A percentile compares a stretch with the other conserved stretches of the same genome.
These are phyloP conservation scores for Montifringilla adamsi DNA, from an alignment of 2,113 vertebrate species.

Conservation along the genomic window DNA sequence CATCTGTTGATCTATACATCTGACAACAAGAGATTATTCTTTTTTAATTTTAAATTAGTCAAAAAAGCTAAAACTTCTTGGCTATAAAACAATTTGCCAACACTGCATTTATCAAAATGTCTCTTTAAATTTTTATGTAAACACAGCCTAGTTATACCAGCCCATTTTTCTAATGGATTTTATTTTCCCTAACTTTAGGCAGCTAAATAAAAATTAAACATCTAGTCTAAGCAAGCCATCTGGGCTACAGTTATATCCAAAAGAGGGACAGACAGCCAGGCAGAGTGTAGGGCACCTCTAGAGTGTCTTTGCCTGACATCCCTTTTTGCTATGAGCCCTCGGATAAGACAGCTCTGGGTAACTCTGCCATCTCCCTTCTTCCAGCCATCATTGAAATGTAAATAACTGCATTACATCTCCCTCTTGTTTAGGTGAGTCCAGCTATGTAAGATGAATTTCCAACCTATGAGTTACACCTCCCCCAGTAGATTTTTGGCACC, in stretches of 20 bases:
- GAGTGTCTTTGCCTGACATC: neutral
- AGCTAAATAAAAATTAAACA: neutral
- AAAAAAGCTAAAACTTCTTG: neutral
- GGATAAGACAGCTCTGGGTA: neutral
- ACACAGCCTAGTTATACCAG: neutral
- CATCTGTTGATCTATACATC: neutral
- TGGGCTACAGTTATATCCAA: neutral
- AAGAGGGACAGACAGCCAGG: neutral
- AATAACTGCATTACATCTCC: neutral
- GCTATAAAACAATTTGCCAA: neutral
- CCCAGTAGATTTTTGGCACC: neutral
- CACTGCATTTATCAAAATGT: neutral
- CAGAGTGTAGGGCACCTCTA: neutral
- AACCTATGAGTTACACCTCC: neutral
- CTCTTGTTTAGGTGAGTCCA: neutral
- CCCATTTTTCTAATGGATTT: neutral
- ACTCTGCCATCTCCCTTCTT: neutral
- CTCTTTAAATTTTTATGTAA: neutral
- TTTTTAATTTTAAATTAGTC: neutral
- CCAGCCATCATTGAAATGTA: neutral
- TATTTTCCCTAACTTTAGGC: neutral
- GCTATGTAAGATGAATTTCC: neutral
- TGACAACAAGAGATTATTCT: neutral
- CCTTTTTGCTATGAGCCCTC: neutral
- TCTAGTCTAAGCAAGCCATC: neutral